A percentile compares a stretch with the other conserved stretches of the same genome.
phyloP scores from a whole-genome alignment of 2,888 invertebrate species.

The Camponotus fellah region DNA sequence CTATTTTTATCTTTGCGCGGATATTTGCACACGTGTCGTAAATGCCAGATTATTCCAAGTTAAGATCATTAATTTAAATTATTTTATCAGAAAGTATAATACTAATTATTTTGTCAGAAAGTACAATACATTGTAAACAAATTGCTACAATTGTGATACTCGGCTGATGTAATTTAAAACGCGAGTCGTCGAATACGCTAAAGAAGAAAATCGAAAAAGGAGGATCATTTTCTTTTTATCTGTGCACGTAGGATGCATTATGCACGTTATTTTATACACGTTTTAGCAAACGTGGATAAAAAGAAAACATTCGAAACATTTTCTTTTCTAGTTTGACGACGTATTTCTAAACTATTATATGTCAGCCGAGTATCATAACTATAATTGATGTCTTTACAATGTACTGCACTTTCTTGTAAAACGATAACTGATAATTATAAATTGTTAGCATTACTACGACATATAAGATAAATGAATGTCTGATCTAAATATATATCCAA shows the following conservation, averaged over 20 bases:
- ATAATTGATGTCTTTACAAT: slow-evolving; percentile 1
- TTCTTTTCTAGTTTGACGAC: not conserved
- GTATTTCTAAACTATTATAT: slow-evolving; percentile 10
- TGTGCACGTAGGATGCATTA: no score
- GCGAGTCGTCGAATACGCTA: no score
- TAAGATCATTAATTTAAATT: no score
- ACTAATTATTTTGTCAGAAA: no score
- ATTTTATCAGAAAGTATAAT: no score
- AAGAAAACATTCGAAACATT: slow-evolving; percentile 11
- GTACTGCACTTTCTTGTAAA: not conserved
- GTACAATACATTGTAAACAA: no score
- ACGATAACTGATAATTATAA: not conserved
- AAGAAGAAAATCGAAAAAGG: no score
- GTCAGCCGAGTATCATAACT: slow-evolving; percentile 2
- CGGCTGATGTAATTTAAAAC: no score
- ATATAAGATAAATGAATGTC: slow-evolving; percentile 10
- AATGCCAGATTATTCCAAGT: not conserved
- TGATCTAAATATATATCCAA: slow-evolving; percentile 38
- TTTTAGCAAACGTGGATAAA: not conserved
- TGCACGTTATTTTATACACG: no score
- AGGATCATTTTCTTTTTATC: no score
- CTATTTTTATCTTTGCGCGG: slow-evolving; percentile 37
- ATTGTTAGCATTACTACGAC: not conserved
- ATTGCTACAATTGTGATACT: no score
- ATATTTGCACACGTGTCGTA: not conserved